Evolutionary conservation across 2,797 vertebrate species (phyloP), one percentile per base, ranked within the genome.

Genomic region (Lophius americanus): DNA sequence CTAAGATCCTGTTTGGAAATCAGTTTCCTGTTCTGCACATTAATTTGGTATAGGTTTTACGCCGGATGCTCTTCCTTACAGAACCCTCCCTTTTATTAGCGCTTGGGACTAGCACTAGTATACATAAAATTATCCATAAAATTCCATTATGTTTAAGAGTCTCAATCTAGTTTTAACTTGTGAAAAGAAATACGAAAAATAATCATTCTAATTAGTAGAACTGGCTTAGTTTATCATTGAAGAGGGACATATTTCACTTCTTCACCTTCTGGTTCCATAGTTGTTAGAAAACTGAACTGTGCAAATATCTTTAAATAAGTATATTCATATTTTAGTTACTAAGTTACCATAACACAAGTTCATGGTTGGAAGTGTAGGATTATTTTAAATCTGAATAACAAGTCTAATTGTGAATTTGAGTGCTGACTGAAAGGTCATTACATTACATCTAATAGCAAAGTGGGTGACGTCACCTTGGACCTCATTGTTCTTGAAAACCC

Each of bases 401-500:
- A 4, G 42, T 58, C n/a, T 64, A 11, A 54, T 11, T 39, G 37
- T 65, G 39, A 54, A 5, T 55, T 3, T 60, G 6, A 12, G 32
- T 12, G 50, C n/a, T 42, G n/a, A 1, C 4, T 51, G 12, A 52
- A 9, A 32, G 3, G 9, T 35, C 13, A 10, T 10, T 8, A 43
- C 33, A 9, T 23, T n/a, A 41, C 41, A 41, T 1, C 23, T 52
- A 44, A 64, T 61, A 6, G 14, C 23, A 57, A 51, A 49, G 10
- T 61, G 7, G 35, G 14, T 12, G 43, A 55, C 5, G 1, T 82
- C 61, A 92, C 91, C 96, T 94, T 98, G 96, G 13, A 95, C 92
- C 75, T 98, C 96, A 85, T 98, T 96, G 2, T 96, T 98, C 90
- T 97, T 98, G 88, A 99, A 99, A 57, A 99, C 98, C 79, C 98